Base-by-base conservation (phyloP, 2,888 invertebrate species). In the Ceratothoa steindachneri region DNA sequence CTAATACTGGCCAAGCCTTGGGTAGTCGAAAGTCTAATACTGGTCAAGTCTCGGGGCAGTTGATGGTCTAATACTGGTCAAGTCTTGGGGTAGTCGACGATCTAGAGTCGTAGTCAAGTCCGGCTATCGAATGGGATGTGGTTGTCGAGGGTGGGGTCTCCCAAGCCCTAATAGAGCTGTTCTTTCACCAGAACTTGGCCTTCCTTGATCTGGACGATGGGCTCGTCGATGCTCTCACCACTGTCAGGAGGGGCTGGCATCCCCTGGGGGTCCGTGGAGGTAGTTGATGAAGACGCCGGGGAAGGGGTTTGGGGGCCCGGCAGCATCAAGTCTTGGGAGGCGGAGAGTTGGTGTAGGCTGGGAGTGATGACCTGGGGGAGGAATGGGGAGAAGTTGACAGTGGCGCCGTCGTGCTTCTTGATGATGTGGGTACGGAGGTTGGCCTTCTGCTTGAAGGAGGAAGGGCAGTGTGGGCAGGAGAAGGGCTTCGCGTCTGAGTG, bases 141-240 rank as follows among this genome's bases (percentile, higher is more conserved):
- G n/a, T n/a, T n/a, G n/a, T n/a, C n/a, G n/a, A n/a, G n/a, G n/a
- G n/a, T n/a, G n/a, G n/a, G n/a, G n/a, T n/a, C n/a, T n/a, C n/a
- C n/a, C n/a, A 41, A 41, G 41, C 41, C 41, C 41, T 41, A 41
- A 15, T 41, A 41, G 7, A 15, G 7, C 41, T 41, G 41, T 9
- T 15, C 15, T 41, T 41, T 41, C 7, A 41, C 41, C 7, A 41
- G 5, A 15, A 29, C 64, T 52, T 53, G 65, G 19, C 74, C 74
- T 67, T 79, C 79, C 30, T 75, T 76, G n/a, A 79, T 79, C 65
- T 79, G 79, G 27, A 79, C 76, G 51, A 79, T 76, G 1, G 79
- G 79, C 29, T 79, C 79, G 31, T 65, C 75, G 30, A 78, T 75
- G 41, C 60, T 69, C 1, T 28, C 27, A 12, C 9, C 22, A 15